phyloP scores from a whole-genome alignment of 1,140 invertebrate genomes.

The Trachymyrmex cornetzi region DNA sequence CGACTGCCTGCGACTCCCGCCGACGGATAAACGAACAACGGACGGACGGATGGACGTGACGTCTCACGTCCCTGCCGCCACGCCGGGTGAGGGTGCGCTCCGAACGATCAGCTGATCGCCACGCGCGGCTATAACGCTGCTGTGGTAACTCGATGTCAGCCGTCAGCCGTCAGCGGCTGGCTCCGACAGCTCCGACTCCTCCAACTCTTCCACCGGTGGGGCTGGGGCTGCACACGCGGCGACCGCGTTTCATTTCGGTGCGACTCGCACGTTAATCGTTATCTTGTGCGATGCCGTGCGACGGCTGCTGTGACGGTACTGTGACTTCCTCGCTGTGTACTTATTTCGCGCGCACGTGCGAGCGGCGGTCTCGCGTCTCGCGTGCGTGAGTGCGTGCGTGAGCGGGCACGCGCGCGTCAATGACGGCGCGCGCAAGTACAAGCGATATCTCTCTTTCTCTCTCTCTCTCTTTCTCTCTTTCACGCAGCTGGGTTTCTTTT shows the following conservation, averaged over 20 bases:
- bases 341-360: constrained; percentile 40
- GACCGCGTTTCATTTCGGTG: constrained; percentile 49
- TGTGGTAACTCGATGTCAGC: constrained; percentile 70
- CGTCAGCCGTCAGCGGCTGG: constrained; percentile 26
- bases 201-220: constrained; percentile 24
- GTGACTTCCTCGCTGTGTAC: background rate
- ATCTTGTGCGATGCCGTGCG: too few species aligned
- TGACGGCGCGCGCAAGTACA: background rate
- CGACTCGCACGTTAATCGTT: background rate
- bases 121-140: constrained; percentile 76
- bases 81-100: constrained; percentile 32
- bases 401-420: constrained; percentile 4
- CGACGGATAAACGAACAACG: constrained; percentile 53
- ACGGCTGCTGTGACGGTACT: background rate
- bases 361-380: background rate
- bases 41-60: constrained; percentile 52
- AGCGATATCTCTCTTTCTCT: constrained; percentile 2
- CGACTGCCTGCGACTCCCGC: constrained; percentile 22
- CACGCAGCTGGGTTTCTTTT: too few species aligned
- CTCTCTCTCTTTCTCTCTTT: constrained; percentile 20
- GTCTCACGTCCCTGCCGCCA: background rate
- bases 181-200: background rate
- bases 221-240: constrained; percentile 61
- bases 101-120: constrained; percentile 84
- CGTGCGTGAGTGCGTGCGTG: constrained; percentile 2